A percentile compares a stretch with the other conserved stretches of the same genome.
Conservation (phyloP, 35 echinoderm and acorn worm species). For the Strongylocentrotus purpuratus region DNA sequence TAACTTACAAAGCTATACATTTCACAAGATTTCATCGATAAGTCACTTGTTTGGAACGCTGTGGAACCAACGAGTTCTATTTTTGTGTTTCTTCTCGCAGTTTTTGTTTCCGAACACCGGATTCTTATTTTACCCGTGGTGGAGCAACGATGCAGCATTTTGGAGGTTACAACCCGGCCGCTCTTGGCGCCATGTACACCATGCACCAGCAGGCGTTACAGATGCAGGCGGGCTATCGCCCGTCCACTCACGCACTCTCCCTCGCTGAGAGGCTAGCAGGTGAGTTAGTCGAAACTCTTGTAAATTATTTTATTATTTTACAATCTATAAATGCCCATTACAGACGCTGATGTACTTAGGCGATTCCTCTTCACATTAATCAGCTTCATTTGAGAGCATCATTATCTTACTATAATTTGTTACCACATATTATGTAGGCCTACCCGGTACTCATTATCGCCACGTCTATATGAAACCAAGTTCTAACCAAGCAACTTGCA, state of each 20-base stretch:
- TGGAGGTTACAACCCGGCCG: slow-evolving; percentile 87
- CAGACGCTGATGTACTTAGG: too few relatives aligned
- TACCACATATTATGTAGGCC: too few relatives aligned
- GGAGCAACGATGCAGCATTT: slow-evolving; percentile 78
- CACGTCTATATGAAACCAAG: too few relatives aligned
- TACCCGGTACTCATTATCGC: too few relatives aligned
- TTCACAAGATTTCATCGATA: not conserved
- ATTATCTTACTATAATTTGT: too few relatives aligned
- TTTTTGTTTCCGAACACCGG: slow-evolving; percentile 8
- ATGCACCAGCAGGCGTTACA: slow-evolving; percentile 89
- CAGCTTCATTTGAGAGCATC: too few relatives aligned
- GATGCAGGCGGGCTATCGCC: slow-evolving; percentile 87
- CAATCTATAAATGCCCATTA: too few relatives aligned
- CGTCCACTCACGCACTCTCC: slow-evolving; percentile 94
- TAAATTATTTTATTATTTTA: not conserved
- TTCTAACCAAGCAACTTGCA: too few relatives aligned
- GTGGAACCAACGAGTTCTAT: not conserved
- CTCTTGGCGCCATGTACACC: slow-evolving; percentile 89
- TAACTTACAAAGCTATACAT: not conserved
- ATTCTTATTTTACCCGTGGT: not conserved
- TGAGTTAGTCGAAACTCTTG: slow-evolving; percentile 53
- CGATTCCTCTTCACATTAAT: too few relatives aligned
- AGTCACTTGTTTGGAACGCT: not conserved
- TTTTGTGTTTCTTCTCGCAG: not conserved
- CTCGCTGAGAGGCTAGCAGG: slow-evolving; percentile 95